Percentiles rank a stretch among this genome's conserved stretches.
These are phyloP conservation scores for Caenorhabditis briggsae DNA, from an alignment of 1,140 invertebrate species.

Conservation along the genomic window DNA sequence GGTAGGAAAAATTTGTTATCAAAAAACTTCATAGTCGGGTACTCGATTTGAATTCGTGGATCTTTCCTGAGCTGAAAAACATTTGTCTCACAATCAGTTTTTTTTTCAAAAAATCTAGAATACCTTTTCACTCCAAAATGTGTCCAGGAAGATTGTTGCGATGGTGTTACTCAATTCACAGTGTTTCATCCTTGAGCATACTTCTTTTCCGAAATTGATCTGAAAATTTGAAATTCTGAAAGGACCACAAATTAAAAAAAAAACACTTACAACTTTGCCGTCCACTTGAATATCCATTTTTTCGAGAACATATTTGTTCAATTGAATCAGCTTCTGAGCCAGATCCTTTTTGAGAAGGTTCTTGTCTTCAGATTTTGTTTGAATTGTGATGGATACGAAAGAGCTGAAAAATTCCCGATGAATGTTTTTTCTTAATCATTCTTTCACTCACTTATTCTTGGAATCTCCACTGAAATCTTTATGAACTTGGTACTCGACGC, in stretches of 20 bases:
- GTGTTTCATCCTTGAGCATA: constrained; percentile 69
- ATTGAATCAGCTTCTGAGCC: constrained; percentile 66
- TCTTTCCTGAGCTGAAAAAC: constrained; percentile 74
- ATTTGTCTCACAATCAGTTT: no score
- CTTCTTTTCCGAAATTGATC: constrained; percentile 73
- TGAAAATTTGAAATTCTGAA: not conserved
- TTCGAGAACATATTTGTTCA: constrained; percentile 71
- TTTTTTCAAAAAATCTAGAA: not conserved
- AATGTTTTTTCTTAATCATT: not conserved
- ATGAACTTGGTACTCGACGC: constrained; percentile 75
- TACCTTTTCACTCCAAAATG: constrained; percentile 76
- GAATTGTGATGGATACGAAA: constrained; percentile 55
- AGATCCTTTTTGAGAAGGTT: constrained; percentile 67
- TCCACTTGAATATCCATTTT: constrained; percentile 74
- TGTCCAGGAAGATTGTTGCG: constrained; percentile 75
- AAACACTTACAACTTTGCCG: constrained; percentile 61
- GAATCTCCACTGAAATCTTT: constrained; percentile 76
- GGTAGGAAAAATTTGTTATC: constrained; percentile 77
- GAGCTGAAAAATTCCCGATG: constrained; percentile 41
- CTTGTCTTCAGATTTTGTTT: constrained; percentile 46
- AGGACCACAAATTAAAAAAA: not conserved
- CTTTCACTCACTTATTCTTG: constrained; percentile 71
- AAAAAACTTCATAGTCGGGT: constrained; percentile 76
- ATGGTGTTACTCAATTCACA: constrained; percentile 72
- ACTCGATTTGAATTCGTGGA: constrained; percentile 71